Percentiles rank a stretch among this genome's conserved stretches.
Evolutionary conservation across 2,113 vertebrate genomes (phyloP).

Genomic region (Prionailurus viverrinus): DNA sequence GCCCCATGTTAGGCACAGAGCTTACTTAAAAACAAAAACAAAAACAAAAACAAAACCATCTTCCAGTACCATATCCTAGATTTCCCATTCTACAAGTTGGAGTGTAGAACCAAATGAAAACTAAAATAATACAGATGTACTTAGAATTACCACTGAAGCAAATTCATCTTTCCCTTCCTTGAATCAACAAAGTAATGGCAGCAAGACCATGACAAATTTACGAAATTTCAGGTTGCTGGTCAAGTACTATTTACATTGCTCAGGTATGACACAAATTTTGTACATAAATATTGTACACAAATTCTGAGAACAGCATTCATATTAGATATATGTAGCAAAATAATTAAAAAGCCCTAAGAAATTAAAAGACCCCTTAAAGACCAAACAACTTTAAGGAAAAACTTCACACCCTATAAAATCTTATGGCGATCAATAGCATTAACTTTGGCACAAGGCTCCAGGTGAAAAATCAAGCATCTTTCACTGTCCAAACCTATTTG

Average conservation of each 20-base stretch:
- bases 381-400: conserved; percentile 46
- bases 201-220: background rate
- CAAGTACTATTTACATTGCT: background rate
- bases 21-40: background rate
- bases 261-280: background rate
- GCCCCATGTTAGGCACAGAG: background rate
- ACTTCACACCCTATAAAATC: background rate
- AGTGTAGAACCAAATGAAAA: background rate
- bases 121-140: background rate
- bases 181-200: background rate
- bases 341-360: background rate
- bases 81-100: background rate
- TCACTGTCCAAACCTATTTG: background rate
- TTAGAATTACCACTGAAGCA: background rate
- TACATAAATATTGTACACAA: background rate
- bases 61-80: background rate
- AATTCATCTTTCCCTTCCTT: conserved; percentile 5
- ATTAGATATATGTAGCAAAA: conserved; percentile 10
- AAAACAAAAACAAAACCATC: background rate
- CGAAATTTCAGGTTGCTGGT: background rate
- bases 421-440: background rate
- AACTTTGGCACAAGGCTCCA: background rate
- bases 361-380: background rate
- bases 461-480: background rate
- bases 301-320: background rate